Evolutionary conservation across 2,888 invertebrate genomes (phyloP).

Genomic region (Eupithecia tripunctaria): DNA sequence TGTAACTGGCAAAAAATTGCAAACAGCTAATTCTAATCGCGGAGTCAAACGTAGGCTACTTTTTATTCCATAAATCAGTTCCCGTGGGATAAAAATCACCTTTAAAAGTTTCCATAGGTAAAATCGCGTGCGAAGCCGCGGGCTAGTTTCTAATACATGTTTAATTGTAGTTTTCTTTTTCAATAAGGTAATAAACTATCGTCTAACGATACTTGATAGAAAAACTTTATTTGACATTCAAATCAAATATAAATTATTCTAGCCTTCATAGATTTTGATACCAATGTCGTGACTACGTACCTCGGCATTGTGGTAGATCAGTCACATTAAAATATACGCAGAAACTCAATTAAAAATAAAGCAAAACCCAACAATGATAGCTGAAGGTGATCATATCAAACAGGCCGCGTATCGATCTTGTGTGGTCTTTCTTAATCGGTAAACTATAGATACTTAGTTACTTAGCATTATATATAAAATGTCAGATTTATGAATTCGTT

Average conservation of each 20-base stretch:
- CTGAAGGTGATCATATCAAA: conserved; percentile 67
- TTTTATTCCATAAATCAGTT: no score
- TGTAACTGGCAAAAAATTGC: no score
- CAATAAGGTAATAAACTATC: no score
- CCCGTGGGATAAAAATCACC: no score
- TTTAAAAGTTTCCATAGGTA: no score
- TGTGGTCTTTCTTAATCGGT: conserved; percentile 35
- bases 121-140: no score
- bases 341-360: conserved; percentile 26
- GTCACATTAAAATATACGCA: conserved; percentile 35
- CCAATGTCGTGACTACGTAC: conserved; percentile 15
- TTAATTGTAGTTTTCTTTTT: no score
- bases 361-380: conserved; percentile 53
- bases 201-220: no score
- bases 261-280: conserved; percentile 12
- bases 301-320: conserved; percentile 38
- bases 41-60: no score
- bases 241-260: neutral
- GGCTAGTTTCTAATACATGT: no score
- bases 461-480: neutral
- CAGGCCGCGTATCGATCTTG: conserved; percentile 49
- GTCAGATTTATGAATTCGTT: neutral
- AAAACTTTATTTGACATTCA: neutral
- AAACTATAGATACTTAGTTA: neutral
- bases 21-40: no score